phyloP scores from a whole-genome alignment of 2,888 invertebrate genomes.

The Polydrusus pterygomalis region DNA sequence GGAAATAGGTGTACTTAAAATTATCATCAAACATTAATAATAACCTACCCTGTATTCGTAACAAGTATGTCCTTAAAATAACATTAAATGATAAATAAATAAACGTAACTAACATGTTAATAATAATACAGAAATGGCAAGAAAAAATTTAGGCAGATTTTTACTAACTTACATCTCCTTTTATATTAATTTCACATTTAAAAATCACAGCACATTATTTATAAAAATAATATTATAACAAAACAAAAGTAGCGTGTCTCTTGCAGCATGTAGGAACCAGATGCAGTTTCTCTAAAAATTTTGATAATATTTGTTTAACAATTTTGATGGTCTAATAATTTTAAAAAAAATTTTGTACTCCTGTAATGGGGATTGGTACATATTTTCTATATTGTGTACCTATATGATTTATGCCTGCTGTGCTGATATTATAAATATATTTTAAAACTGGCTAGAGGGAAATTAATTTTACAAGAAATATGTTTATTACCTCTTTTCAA shows the following conservation, averaged over 20 bases:
- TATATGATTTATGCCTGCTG: no score
- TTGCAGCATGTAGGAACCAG: slow-evolving; percentile 67
- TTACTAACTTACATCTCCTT: slow-evolving; percentile 60
- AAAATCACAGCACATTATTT: slow-evolving; percentile 72
- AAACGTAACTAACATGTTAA: slow-evolving; percentile 62
- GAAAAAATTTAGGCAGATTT: slow-evolving; percentile 71
- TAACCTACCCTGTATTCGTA: slow-evolving; percentile 60
- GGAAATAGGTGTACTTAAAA: slow-evolving; percentile 60
- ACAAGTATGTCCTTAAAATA: slow-evolving; percentile 58
- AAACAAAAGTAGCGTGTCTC: slow-evolving; percentile 63
- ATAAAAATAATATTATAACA: slow-evolving; percentile 66
- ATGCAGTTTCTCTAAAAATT: slow-evolving; percentile 34
- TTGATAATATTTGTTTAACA: background rate
- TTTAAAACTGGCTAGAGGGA: no score
- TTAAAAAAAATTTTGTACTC: no score
- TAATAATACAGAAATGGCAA: slow-evolving; percentile 73
- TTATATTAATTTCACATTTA: slow-evolving; percentile 67
- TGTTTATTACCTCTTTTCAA: no score
- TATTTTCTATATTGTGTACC: no score
- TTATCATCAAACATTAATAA: slow-evolving; percentile 48
- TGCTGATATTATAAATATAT: no score
- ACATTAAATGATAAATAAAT: slow-evolving; percentile 64
- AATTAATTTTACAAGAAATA: no score
- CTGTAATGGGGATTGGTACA: no score
- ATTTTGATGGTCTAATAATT: slow-evolving; percentile 3